Evolutionary conservation across 2,113 vertebrate species (phyloP).

Genomic region (Carettochelys insculpta): DNA sequence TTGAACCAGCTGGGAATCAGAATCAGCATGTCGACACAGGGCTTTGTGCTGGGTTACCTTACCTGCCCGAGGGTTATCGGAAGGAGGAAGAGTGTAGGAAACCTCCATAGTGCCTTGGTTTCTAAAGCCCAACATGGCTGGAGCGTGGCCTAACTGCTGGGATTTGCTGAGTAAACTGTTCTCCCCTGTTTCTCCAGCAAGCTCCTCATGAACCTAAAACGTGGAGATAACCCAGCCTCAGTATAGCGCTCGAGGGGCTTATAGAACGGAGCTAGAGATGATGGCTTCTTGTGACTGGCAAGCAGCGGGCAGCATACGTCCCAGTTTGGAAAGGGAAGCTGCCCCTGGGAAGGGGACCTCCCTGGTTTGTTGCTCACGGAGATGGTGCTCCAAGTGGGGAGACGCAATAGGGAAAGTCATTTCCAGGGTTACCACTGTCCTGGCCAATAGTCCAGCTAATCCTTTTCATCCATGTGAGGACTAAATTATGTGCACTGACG

Average conservation of each 20-base stretch:
- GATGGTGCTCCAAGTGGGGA: neutral
- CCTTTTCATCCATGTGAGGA: no score
- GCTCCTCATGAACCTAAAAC: neutral
- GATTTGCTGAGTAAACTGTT: rapidly evolving
- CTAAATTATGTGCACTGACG: no score
- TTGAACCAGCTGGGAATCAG: neutral
- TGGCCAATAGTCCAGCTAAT: no score
- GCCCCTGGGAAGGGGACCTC: neutral
- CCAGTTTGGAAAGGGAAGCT: neutral
- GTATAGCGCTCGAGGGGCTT: neutral
- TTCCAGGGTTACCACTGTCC: rapidly evolving
- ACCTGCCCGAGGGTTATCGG: neutral
- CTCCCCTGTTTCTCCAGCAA: neutral
- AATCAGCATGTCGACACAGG: neutral
- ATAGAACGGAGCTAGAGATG: neutral
- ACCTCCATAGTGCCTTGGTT: neutral
- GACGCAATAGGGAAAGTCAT: rapidly evolving
- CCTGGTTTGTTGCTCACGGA: rapidly evolving
- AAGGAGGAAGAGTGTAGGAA: neutral
- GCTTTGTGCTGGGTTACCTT: neutral
- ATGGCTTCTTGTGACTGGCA: neutral
- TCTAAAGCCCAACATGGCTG: neutral
- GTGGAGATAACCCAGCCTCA: neutral
- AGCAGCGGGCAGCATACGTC: neutral
- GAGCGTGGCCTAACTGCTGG: neutral